Evolutionary conservation across 1,140 invertebrate genomes (phyloP), one percentile per base, ranked within the genome.

Genomic region (Polypedilum pembai): DNA sequence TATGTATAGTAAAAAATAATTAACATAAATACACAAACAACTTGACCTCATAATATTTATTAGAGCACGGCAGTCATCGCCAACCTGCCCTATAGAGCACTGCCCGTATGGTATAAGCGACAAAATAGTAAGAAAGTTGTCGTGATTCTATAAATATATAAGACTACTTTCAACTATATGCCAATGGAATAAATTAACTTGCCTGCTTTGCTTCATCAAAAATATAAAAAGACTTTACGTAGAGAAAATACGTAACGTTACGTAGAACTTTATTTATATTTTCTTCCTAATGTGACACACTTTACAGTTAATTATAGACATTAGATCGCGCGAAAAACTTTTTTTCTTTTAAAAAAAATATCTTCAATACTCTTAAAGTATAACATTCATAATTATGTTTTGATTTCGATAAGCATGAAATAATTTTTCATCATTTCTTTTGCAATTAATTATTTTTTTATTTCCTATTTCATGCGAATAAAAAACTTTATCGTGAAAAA

Each of bases 111-210:
- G 45, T 12, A 56, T 56, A 56, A 56, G 45, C 45, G 45, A 56
- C 45, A 56, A 56, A 56, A 56, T 56, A 56, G 45, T 56, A 56
- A 56, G 45, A 56, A 56, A 56, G 45, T 56, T 56, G 45, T 56
- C 45, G 45, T 56, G 45, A 56, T 56, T n/a, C 45, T 56, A 56
- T 56, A 56, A 24, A 72, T 72, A 24, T 72, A 72, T 72, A 72
- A 24, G 17, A 20, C n/a, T 0, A 15, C 24, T 72, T 20, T 8
- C 15, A 8, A 3, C 24, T 33, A 72, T 56, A 56, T 56, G 45
- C 12, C 12, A 56, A 56, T n/a, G n/a, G 45, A 56, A 56, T 56
- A 56, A 56, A 56, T 56, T 56, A 56, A 56, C 45, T 12, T 56
- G 45, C 15, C 15, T 56, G 10, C 12, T 56, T 56, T 56, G 12